These are phyloP conservation scores for Ennomos erosarius DNA, from an alignment of 2,888 invertebrate genomes.

Conservation along the genomic window DNA sequence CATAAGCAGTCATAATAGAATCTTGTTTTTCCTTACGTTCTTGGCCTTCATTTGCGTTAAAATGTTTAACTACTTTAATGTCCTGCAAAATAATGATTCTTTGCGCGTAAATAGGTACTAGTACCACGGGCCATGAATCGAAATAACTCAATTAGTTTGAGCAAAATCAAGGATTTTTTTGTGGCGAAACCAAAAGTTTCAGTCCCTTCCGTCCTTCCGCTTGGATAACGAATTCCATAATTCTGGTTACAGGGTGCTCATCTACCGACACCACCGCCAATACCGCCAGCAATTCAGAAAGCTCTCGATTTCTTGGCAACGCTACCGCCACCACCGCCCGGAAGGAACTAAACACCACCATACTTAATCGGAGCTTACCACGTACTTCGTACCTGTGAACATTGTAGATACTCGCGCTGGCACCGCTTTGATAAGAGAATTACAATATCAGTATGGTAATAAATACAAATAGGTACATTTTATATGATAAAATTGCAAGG, in stretches of 20 bases:
- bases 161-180: too few species aligned
- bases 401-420: conserved; percentile 51
- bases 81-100: too few species aligned
- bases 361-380: conserved; percentile 36
- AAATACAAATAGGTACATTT: not conserved
- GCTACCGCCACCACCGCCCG: conserved; percentile 82
- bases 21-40: not conserved
- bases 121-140: too few species aligned
- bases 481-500: not conserved
- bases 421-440: conserved; percentile 59
- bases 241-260: conserved; percentile 86
- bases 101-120: too few species aligned
- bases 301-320: conserved; percentile 89
- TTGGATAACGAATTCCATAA: too few species aligned
- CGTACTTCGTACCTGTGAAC: conserved; percentile 48
- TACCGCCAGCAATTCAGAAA: conserved; percentile 90
- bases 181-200: too few species aligned
- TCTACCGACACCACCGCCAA: conserved; percentile 91
- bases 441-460: conserved; percentile 14
- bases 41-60: not conserved
- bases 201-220: too few species aligned
- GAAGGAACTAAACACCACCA: conserved; percentile 54
- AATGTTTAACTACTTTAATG: too few species aligned
- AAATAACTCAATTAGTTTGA: too few species aligned
- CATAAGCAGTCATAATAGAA: not conserved